Evolutionary conservation across 2,797 vertebrate genomes (phyloP), one percentile per base, ranked within the genome.

Genomic region (Neosilurus mollespiculum): DNA sequence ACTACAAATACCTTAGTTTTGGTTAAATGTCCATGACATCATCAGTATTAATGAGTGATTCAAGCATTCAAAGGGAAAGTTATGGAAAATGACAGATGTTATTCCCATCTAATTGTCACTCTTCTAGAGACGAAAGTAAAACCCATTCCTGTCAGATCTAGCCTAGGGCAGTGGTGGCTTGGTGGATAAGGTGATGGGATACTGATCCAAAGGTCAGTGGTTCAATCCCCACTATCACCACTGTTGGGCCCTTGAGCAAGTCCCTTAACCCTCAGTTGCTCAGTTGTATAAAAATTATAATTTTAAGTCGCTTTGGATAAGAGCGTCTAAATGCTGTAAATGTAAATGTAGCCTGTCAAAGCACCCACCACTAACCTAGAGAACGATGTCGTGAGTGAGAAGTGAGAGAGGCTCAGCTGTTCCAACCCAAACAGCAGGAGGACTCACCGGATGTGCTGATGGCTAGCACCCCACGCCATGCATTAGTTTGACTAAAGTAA

Each of bases 401-500:
- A 86, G 70, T 87, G 88, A 91, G 92, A 92, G 87, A 88, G 90
- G 71, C 88, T 87, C 86, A 87, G 92, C 91, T 85, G 86, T 91
- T 91, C 83, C 87, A 91, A 90, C 80, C 89, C 82, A 84, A 89
- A 90, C 91, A 90, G 86, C 85, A 79, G 90, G 88, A 90, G 88
- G 89, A 90, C 86, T 83, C 88, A 90, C 84, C 79, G 86, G 90
- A 92, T 91, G 87, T 89, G 91, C 92, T 90, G 91, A 89, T 86
- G 88, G 91, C 88, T 90, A 87, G 90, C 84, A 85, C 89, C 88
- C 90, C 89, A 84, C 84, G 58, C 86, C 90, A 89, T 84, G 88
- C 80, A 71, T 90, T 90, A 91, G 91, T 93, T 93, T 92, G 91
- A 92, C 92, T 92, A 88, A 89, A 90, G 92, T 94, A 93, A 93